A percentile compares a stretch with the other conserved stretches of the same genome.
Evolutionary conservation across 2,797 vertebrate genomes (phyloP).

Genomic region (Hoplostethus mediterraneus): DNA sequence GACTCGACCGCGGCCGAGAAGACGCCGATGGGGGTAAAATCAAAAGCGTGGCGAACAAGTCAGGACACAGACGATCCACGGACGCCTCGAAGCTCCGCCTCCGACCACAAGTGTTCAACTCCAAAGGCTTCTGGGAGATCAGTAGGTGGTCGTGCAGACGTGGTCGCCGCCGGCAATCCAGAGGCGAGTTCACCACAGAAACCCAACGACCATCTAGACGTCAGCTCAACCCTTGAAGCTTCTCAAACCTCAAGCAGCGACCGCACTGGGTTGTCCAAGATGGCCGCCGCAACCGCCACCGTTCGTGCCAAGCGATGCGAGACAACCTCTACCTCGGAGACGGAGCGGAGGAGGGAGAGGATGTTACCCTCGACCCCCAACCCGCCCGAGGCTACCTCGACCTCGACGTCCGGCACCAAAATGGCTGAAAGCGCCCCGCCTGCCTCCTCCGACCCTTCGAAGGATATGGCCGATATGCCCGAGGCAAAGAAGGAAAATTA

Average conservation of each 20-base stretch:
- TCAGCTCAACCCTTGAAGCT: neutral
- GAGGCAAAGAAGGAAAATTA: constrained; percentile 18
- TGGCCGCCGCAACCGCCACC: neutral
- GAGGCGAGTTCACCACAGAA: neutral
- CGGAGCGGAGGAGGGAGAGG: constrained; percentile 20
- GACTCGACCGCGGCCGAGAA: neutral
- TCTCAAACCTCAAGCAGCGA: neutral
- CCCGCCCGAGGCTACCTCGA: constrained; percentile 12
- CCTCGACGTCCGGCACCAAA: constrained; percentile 17
- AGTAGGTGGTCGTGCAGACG: neutral
- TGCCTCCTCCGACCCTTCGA: constrained; percentile 11
- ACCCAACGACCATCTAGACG: neutral
- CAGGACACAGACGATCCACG: constrained; percentile 23
- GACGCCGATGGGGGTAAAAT: neutral
- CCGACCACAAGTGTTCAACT: neutral
- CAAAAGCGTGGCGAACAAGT: neutral
- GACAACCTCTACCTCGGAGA: constrained; percentile 6
- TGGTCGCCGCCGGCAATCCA: neutral
- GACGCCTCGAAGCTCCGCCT: constrained; percentile 9
- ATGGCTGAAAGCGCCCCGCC: neutral
- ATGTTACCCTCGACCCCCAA: constrained; percentile 2
- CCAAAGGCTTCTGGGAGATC: constrained; percentile 28
- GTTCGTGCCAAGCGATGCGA: constrained; percentile 13
- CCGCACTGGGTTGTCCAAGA: neutral
- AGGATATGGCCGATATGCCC: constrained; percentile 12